Evolutionary conservation across 2,888 invertebrate species (phyloP).

Genomic region (Amphiduros pacificus): DNA sequence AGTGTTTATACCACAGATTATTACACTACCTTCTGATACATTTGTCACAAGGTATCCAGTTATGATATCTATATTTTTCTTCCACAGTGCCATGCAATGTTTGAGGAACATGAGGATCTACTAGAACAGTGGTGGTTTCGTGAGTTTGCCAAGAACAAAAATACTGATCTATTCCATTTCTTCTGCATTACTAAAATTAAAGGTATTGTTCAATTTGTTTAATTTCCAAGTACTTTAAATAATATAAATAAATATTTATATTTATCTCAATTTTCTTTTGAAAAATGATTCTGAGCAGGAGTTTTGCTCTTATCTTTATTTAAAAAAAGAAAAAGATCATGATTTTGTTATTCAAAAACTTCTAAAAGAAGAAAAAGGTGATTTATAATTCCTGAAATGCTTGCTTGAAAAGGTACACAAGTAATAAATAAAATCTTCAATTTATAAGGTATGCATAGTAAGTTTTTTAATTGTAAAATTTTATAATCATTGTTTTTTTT

Average conservation of each 20-base stretch:
- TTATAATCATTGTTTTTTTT: too few species aligned
- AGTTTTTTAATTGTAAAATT: not conserved
- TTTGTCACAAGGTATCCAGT: conserved; percentile 78
- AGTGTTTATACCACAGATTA: too few species aligned
- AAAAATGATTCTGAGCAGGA: too few species aligned
- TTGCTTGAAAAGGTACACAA: too few species aligned
- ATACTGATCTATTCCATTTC: conserved; percentile 71
- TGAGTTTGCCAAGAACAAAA: conserved; percentile 63
- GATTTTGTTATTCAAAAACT: too few species aligned
- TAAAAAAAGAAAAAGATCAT: too few species aligned
- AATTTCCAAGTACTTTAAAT: too few species aligned
- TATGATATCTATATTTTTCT: conserved; percentile 81
- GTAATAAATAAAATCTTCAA: not conserved
- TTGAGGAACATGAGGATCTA: conserved; percentile 78
- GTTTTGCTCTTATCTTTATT: too few species aligned
- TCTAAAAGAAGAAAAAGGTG: too few species aligned
- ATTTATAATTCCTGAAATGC: too few species aligned
- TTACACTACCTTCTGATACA: conserved; percentile 80
- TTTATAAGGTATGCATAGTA: not conserved
- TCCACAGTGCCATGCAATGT: conserved; percentile 76
- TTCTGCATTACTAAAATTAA: conserved; percentile 78
- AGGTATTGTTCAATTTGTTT: conserved; percentile 40
- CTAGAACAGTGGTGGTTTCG: conserved; percentile 90
- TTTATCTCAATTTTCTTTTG: too few species aligned
- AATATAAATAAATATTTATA: too few species aligned